These are phyloP conservation scores for Tipula lateralis DNA, from an alignment of 2,888 invertebrate species.

Conservation along the genomic window DNA sequence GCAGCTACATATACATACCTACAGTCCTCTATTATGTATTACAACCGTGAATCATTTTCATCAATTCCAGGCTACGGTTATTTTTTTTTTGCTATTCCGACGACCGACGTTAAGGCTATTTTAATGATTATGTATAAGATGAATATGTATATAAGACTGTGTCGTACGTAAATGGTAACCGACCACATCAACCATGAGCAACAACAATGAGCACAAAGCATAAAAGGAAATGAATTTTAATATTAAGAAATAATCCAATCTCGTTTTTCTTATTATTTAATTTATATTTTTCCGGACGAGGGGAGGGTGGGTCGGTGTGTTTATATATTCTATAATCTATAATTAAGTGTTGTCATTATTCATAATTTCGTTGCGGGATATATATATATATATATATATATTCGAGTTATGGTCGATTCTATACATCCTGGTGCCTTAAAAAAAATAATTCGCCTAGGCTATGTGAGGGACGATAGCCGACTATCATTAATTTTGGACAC, in stretches of 20 bases:
- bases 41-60: constrained; percentile 19
- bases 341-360: constrained; percentile 19
- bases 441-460: no score
- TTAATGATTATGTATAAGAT: constrained; percentile 4
- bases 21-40: not conserved
- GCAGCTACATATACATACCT: no score
- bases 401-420: no score
- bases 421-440: no score
- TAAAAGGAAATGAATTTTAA: constrained; percentile 24
- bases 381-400: no score
- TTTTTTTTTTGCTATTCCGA: not conserved
- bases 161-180: not conserved
- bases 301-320: not conserved
- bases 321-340: not conserved
- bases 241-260: constrained; percentile 15
- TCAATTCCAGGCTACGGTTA: not conserved
- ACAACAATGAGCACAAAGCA: not conserved
- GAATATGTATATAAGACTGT: not conserved
- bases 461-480: no score
- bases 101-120: not conserved
- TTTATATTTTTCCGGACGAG: not conserved
- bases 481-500: no score
- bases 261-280: constrained; percentile 11
- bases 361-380: constrained; percentile 11
- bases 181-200: not conserved